Evolutionary conservation across 2,888 invertebrate genomes (phyloP).

Genomic region (Carabus problematicus): DNA sequence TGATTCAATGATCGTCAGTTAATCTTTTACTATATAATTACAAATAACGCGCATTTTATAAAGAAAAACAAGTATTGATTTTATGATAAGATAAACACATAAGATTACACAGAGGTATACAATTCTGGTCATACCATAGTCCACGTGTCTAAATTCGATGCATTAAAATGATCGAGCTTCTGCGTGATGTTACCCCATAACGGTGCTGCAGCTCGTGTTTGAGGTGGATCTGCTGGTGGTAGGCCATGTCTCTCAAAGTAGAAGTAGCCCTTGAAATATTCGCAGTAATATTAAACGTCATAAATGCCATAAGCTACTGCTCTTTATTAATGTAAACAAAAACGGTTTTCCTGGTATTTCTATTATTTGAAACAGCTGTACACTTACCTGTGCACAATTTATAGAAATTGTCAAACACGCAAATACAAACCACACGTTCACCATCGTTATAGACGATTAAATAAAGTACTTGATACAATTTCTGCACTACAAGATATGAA

Average conservation of each 20-base stretch:
- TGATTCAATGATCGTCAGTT: too few relatives aligned
- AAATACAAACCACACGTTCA: too few relatives aligned
- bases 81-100: neutral
- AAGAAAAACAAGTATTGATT: neutral
- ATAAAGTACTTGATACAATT: too few relatives aligned
- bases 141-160: constrained; percentile 61
- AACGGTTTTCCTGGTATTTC: neutral
- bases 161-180: constrained; percentile 64
- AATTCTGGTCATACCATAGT: constrained; percentile 61
- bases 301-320: neutral
- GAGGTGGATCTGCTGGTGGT: constrained; percentile 44
- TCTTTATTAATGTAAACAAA: neutral
- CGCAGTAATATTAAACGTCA: neutral
- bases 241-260: constrained; percentile 21
- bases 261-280: neutral
- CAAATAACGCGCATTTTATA: neutral
- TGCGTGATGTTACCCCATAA: constrained; percentile 50
- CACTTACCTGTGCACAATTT: too few relatives aligned
- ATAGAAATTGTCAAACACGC: too few relatives aligned
- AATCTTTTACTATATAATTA: too few relatives aligned
- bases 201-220: constrained; percentile 39
- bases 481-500: too few relatives aligned
- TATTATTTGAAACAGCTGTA: neutral
- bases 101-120: too few relatives aligned
- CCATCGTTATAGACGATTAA: too few relatives aligned